Evolutionary conservation across 2,797 vertebrate species (phyloP).

Genomic region (Moxostoma hubbsi): DNA sequence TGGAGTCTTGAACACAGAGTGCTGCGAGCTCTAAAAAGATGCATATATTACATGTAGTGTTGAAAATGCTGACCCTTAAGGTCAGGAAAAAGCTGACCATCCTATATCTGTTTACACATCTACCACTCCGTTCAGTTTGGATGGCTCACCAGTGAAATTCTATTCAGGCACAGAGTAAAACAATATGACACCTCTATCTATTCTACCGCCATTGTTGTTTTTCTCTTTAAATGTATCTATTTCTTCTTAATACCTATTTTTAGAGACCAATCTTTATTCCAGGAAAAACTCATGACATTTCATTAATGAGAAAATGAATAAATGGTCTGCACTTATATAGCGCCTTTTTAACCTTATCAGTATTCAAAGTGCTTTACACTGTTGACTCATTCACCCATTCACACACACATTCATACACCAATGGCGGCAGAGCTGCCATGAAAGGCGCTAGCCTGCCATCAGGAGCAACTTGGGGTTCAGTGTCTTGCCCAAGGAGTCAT

Average conservation of each 20-base stretch:
- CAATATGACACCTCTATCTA: constrained; percentile 57
- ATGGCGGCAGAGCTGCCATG: no score
- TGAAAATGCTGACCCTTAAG: constrained; percentile 76
- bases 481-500: no score
- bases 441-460: no score
- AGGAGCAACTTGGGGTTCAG: no score
- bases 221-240: constrained; percentile 43
- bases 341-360: no score
- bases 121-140: constrained; percentile 65
- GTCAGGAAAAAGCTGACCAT: constrained; percentile 77
- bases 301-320: constrained; percentile 57
- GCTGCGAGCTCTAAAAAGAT: background rate
- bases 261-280: constrained; percentile 54
- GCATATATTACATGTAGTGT: constrained; percentile 54
- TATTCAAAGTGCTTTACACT: no score
- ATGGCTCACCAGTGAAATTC: constrained; percentile 65
- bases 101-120: constrained; percentile 73
- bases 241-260: constrained; percentile 60
- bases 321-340: no score
- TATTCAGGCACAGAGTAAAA: constrained; percentile 62
- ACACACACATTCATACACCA: no score
- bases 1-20: background rate
- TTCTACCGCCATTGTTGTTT: constrained; percentile 35
- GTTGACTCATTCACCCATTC: no score
- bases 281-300: constrained; percentile 51